These are phyloP conservation scores for Mustelus asterias DNA, from an alignment of 2,113 vertebrate species.

Conservation along the genomic window DNA sequence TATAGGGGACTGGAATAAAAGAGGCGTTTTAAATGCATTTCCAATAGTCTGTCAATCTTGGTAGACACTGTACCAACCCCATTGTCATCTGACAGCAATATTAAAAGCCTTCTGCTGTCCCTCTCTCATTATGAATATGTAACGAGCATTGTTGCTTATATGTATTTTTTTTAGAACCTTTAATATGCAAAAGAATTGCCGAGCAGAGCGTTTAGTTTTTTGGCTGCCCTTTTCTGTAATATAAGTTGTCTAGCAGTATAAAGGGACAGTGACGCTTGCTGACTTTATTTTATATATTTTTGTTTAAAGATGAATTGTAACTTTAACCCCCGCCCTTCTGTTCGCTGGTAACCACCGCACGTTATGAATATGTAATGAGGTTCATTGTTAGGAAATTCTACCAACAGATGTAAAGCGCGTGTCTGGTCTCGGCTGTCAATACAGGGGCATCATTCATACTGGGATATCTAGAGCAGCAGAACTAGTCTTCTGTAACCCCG, in stretches of 20 bases:
- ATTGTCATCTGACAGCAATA: background rate
- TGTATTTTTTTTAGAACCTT: background rate
- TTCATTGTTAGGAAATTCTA: constrained; percentile 56
- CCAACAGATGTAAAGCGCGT: constrained; percentile 65
- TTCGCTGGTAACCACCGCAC: constrained; percentile 45
- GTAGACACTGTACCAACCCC: background rate
- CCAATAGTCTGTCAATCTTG: background rate
- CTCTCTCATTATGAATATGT: background rate
- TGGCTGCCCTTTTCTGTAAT: background rate
- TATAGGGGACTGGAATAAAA: background rate
- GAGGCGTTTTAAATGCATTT: background rate
- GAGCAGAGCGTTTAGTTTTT: too few species aligned
- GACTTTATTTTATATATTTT: background rate
- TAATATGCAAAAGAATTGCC: background rate
- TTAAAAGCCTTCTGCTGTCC: constrained; percentile 1
- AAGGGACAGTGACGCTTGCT: background rate
- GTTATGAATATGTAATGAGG: constrained; percentile 71
- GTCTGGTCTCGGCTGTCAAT: constrained; percentile 48
- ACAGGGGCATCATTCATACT: constrained; percentile 50
- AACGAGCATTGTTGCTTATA: background rate
- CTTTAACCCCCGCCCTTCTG: background rate
- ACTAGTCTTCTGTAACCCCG: constrained; percentile 36
- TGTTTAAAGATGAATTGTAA: constrained; percentile 8
- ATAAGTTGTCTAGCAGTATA: background rate
- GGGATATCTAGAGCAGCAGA: constrained; percentile 43